Evolutionary conservation across 2,797 vertebrate species (phyloP).

Genomic region (Eospalax fontanierii): DNA sequence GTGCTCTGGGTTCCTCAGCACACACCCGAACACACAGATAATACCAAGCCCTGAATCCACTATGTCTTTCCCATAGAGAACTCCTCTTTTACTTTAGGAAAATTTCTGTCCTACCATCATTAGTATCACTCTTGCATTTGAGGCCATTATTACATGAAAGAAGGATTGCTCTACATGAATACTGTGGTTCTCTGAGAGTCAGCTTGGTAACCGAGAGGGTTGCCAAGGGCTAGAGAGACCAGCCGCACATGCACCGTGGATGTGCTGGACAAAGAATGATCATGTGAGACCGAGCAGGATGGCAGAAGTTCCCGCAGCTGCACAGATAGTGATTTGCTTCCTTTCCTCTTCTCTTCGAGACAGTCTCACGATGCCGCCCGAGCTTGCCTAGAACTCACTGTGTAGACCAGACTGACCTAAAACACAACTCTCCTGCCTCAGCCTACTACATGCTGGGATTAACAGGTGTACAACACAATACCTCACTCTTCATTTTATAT

Average conservation of each 20-base stretch:
- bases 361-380: neutral
- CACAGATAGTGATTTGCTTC: neutral
- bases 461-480: neutral
- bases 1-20: no score
- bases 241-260: no score
- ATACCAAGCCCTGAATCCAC: neutral
- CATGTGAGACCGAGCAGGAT: neutral
- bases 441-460: neutral
- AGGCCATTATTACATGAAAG: neutral
- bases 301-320: neutral
- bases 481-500: neutral
- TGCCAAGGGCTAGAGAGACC: neutral
- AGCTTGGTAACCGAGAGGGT: neutral
- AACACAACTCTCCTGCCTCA: neutral
- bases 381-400: no score
- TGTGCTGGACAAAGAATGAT: neutral
- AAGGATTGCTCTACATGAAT: neutral
- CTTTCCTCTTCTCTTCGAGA: neutral
- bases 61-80: neutral
- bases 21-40: neutral
- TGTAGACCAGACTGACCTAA: neutral
- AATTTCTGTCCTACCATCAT: neutral
- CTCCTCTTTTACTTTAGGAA: neutral
- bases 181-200: no score
- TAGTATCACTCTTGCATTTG: neutral